Evolutionary conservation across 2,113 vertebrate genomes (phyloP).

Genomic region (Amia ocellicauda): DNA sequence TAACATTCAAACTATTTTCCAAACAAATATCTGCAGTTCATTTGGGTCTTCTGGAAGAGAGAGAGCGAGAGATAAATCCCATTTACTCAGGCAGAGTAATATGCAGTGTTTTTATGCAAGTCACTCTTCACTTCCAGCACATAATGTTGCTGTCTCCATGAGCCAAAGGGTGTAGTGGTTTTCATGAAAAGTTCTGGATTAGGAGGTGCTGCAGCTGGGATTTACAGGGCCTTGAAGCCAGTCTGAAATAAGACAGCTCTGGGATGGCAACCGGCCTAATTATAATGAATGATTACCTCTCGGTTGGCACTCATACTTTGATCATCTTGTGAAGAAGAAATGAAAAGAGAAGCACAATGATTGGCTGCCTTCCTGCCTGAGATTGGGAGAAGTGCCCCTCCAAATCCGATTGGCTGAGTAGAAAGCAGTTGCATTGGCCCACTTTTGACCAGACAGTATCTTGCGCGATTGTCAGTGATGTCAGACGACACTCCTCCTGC

Average conservation of each 20-base stretch:
- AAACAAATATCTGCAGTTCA: constrained; percentile 42
- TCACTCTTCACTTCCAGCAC: background rate
- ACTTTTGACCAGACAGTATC: constrained; percentile 38
- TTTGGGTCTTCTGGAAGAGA: constrained; percentile 32
- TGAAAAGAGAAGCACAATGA: constrained; percentile 34
- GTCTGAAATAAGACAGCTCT: constrained; percentile 52
- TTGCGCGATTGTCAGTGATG: too few relatives aligned
- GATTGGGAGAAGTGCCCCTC: constrained; percentile 50
- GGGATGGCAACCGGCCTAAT: constrained; percentile 58
- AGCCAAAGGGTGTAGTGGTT: constrained; percentile 28
- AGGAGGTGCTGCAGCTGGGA: constrained; percentile 35
- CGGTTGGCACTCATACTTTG: constrained; percentile 56
- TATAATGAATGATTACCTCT: constrained; percentile 62
- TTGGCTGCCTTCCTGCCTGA: constrained; percentile 50
- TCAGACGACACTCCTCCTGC: constrained; percentile 30
- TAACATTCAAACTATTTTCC: constrained; percentile 29
- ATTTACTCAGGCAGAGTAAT: background rate
- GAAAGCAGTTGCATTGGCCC: constrained; percentile 40
- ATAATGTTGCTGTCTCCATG: background rate
- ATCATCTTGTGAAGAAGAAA: constrained; percentile 45
- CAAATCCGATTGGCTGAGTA: constrained; percentile 50
- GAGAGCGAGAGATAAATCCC: background rate
- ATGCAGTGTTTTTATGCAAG: background rate
- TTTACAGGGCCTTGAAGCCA: background rate
- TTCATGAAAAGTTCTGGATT: constrained; percentile 37